Evolutionary conservation across 2,888 invertebrate species (phyloP), one percentile per base, ranked within the genome.

Genomic region (Mesorhabditis spiculigera): DNA sequence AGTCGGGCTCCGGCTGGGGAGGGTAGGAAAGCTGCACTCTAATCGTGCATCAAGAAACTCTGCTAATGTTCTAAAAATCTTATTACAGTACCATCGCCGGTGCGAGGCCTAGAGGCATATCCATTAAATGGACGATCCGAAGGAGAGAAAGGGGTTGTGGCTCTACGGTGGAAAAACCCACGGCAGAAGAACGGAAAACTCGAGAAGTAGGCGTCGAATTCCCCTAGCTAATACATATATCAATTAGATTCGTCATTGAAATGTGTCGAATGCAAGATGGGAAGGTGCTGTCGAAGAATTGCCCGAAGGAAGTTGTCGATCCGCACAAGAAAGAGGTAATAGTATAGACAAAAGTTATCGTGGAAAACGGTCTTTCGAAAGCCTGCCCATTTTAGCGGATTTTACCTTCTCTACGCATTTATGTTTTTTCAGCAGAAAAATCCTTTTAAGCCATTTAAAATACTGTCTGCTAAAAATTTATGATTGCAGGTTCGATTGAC

Each of bases 81-180:
- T 28, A 28, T 28, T 75, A 69, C 62, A 80, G 82, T 85, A 63
- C 85, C 85, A 4, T 77, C 81, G 1, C 80, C 83, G 5, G 85
- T 85, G 10, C 75, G 83, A 42, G 74, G 78, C 3, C 73, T 85
- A 58, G 70, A 73, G 42, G 85, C 82, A 45, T 83, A 81, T 66
- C 85, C 85, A 43, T 82, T 85, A 79, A 85, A 85, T 69, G 66
- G 70, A 45, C 73, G 75, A 43, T 64, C 70, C 6, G 62, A 69
- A 3, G 73, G 69, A 2, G 84, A 84, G 65, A 82, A 82, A 65
- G 80, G 74, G 44, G 85, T 81, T 43, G 82, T 84, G 5, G 91
- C 96, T 86, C 90, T 92, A 75, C 88, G 96, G 45, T 98, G 98
- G 98, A 92, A 92, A 84, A 91, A 91, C 83, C 98, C 98, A 0